Conservation (phyloP, 2,797 vertebrate species). For the Vireo griseus region DNA sequence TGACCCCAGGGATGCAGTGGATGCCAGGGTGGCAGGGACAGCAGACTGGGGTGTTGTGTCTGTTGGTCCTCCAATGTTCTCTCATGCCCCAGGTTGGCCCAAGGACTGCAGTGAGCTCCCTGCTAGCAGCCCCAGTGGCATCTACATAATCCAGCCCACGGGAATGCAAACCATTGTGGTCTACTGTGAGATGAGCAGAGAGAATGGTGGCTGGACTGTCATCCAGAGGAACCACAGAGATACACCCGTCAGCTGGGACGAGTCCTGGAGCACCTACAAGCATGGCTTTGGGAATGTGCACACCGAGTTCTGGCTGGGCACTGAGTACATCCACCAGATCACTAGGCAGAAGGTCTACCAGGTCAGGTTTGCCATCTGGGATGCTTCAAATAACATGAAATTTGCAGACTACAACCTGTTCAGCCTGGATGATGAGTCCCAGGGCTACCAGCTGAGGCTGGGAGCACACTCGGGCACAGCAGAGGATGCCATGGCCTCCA, state of each 20-base stretch:
- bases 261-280: slow-evolving; percentile 57
- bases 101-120: neutral
- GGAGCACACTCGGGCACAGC: neutral
- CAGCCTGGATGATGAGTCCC: neutral
- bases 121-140: neutral
- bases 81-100: neutral
- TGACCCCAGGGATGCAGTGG: neutral
- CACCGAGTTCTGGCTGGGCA: slow-evolving; percentile 20
- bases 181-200: neutral
- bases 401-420: slow-evolving; percentile 44
- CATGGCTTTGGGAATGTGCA: slow-evolving; percentile 25
- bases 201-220: neutral
- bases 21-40: neutral
- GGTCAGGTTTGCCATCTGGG: slow-evolving; percentile 28
- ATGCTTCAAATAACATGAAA: neutral
- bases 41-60: neutral
- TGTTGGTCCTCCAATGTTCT: neutral
- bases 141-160: slow-evolving; percentile 13
- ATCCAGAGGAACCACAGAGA: slow-evolving; percentile 37
- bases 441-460: slow-evolving; percentile 14
- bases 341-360: slow-evolving; percentile 30
- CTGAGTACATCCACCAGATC: slow-evolving; percentile 32
- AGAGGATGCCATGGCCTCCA: slow-evolving; percentile 3
- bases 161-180: neutral
- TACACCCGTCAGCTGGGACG: neutral